Conservation (phyloP, 1,140 invertebrate genomes). For the Tenebrio molitor region DNA sequence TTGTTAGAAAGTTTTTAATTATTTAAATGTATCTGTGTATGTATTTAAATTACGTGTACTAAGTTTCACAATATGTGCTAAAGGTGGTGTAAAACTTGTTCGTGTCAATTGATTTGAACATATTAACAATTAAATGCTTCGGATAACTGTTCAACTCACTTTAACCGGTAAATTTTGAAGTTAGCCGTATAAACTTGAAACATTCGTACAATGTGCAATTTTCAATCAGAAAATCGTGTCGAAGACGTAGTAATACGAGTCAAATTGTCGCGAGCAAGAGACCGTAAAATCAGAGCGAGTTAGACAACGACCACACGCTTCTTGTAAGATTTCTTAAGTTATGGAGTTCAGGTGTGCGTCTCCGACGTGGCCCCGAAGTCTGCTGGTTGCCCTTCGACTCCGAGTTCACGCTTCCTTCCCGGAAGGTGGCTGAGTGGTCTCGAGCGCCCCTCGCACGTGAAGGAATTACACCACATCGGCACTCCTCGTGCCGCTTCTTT, state of each 20-base stretch:
- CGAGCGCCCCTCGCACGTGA: conserved; percentile 36
- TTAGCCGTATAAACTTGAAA: too few relatives aligned
- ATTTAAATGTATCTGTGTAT: too few relatives aligned
- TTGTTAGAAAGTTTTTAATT: too few relatives aligned
- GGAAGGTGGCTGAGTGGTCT: conserved; percentile 43
- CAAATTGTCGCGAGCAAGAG: background rate
- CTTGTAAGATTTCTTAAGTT: conserved; percentile 47
- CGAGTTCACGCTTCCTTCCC: conserved; percentile 46
- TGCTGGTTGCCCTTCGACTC: conserved; percentile 43
- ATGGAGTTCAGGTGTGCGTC: conserved; percentile 43
- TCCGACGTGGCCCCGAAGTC: conserved; percentile 44
- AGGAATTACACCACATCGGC: conserved; percentile 30
- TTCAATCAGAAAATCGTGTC: background rate
- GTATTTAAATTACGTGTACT: too few relatives aligned
- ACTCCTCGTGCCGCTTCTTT: conserved; percentile 1
- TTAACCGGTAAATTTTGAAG: too few relatives aligned
- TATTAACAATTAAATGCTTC: too few relatives aligned
- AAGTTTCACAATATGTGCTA: too few relatives aligned
- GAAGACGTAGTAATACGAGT: background rate
- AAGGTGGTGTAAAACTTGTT: too few relatives aligned
- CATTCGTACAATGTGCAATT: too few relatives aligned
- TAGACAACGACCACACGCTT: conserved; percentile 30
- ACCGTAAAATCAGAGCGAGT: background rate
- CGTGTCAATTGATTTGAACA: too few relatives aligned
- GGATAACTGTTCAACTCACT: too few relatives aligned